Percentiles rank a stretch among this genome's conserved stretches.
phyloP scores from a whole-genome alignment of 2,113 vertebrate genomes.

The Gorsachius goisagi region DNA sequence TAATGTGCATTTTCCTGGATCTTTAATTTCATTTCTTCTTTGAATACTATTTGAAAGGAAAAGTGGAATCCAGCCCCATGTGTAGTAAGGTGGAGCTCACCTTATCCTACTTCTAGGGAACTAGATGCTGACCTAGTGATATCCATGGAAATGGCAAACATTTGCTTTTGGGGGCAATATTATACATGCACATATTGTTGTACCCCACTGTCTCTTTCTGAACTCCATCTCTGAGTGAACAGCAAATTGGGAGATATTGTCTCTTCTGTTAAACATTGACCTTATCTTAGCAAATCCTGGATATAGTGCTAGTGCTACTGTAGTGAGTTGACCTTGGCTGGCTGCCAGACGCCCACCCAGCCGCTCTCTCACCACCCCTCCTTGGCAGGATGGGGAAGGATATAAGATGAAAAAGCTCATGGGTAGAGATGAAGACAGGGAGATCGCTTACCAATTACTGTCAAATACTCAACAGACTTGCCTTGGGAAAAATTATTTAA shows the following conservation, averaged over 20 bases:
- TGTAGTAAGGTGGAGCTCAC: not conserved
- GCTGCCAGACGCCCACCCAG: not conserved
- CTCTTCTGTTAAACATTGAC: not conserved
- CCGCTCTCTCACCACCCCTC: rapidly evolving
- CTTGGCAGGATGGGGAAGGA: not conserved
- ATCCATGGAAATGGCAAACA: not conserved
- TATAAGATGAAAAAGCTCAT: not conserved
- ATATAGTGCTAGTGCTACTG: not conserved
- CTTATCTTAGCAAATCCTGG: not conserved
- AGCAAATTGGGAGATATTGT: not conserved
- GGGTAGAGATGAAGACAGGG: not conserved
- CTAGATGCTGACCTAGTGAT: not conserved
- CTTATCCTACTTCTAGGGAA: not conserved
- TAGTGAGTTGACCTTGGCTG: not conserved
- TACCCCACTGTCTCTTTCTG: not conserved
- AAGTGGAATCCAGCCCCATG: not conserved
- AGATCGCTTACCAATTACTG: not conserved
- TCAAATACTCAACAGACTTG: not conserved
- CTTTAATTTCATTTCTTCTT: not conserved
- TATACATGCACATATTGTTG: not conserved
- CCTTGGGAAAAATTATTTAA: not conserved
- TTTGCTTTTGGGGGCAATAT: not conserved
- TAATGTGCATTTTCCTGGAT: not conserved
- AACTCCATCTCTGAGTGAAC: not conserved
- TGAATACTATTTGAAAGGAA: not conserved